Base-by-base conservation (phyloP, 2,797 vertebrate species). In the Phataginus tricuspis region DNA sequence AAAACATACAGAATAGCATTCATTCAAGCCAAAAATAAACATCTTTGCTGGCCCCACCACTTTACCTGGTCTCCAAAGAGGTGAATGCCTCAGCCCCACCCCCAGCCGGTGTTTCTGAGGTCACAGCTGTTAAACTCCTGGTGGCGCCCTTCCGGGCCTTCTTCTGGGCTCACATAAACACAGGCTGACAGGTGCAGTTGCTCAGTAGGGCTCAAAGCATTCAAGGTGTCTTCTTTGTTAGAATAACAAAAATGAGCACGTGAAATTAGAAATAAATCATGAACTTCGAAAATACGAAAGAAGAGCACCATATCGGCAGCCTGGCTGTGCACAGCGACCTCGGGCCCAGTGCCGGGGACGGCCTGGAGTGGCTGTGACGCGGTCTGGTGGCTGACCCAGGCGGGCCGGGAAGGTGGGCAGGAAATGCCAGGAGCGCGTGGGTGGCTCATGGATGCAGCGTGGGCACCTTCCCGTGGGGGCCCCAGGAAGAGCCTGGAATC, bases 391-490 rank as follows among this genome's bases (percentile, higher is more conserved):
- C 98, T 98, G 98, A 98, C 98, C 88, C 14, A 9, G 16, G 55
- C 88, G 72, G 98, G 98, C 97, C 91, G 90, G n/a, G 95, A 97
- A 98, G 82, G 96, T 97, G 88, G 96, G 98, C 98, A 97, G 98
- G 98, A 98, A 98, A 98, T 90, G 97, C 97, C 95, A 98, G 98
- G 97, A 98, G 88, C 97, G 63, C 94, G 19, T 98, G 2, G 80
- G 84, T 97, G 97, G 97, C 97, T 98, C 86, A 98, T 98, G 91
- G 72, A 97, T 98, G 97, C 98, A 98, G 97, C 98, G 97, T 86
- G 86, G 42, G 97, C 95, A 95, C 97, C 97, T 90, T 97, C 98
- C 98, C 42, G 86, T 71, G 98, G 97, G 91, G 63, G 82, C 87
- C 96, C 97, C 91, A 29, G 68, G 86, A 78, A 18, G 0, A 18